A percentile compares a stretch with the other conserved stretches of the same genome.
Evolutionary conservation across 2,888 invertebrate genomes (phyloP).

Genomic region (Drosophila pseudotalamancana): DNA sequence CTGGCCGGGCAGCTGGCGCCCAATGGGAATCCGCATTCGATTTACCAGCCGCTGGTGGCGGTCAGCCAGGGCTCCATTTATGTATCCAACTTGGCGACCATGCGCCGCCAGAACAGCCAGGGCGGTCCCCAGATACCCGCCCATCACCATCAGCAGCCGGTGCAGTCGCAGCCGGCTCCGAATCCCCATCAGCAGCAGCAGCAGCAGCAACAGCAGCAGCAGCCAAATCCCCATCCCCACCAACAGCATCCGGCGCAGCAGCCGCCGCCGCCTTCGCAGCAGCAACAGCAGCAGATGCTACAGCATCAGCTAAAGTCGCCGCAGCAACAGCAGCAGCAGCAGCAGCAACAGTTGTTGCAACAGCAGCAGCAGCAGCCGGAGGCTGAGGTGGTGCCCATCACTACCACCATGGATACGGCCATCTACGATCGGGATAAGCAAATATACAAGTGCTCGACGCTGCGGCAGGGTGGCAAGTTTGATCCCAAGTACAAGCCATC

Average conservation of each 20-base stretch:
- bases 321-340: conserved; percentile 60
- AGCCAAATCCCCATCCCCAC: conserved; percentile 37
- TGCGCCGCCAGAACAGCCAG: conserved; percentile 82
- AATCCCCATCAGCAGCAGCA: conserved; percentile 65
- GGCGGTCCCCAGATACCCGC: conserved; percentile 79
- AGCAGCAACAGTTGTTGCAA: conserved; percentile 28
- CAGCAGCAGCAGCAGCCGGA: conserved; percentile 67
- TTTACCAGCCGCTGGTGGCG: conserved; percentile 82
- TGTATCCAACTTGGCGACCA: conserved; percentile 82
- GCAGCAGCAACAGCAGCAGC: conserved; percentile 53
- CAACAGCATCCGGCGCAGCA: conserved; percentile 56
- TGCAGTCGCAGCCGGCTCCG: conserved; percentile 65
- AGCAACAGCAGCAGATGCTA: conserved; percentile 84
- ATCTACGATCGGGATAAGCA: conserved; percentile 84
- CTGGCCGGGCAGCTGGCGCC: conserved; percentile 75
- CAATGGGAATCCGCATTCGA: conserved; percentile 82
- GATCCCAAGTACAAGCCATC: conserved; percentile 85
- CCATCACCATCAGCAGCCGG: conserved; percentile 62
- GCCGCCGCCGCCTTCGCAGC: conserved; percentile 66
- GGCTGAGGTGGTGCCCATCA: conserved; percentile 64
- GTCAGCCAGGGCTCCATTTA: conserved; percentile 82
- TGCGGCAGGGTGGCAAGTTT: conserved; percentile 84
- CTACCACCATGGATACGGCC: conserved; percentile 79
- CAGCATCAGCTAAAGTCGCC: conserved; percentile 63
- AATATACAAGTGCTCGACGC: conserved; percentile 84